Conservation (phyloP, 2,888 invertebrate genomes). For the Limnephilus marmoratus region DNA sequence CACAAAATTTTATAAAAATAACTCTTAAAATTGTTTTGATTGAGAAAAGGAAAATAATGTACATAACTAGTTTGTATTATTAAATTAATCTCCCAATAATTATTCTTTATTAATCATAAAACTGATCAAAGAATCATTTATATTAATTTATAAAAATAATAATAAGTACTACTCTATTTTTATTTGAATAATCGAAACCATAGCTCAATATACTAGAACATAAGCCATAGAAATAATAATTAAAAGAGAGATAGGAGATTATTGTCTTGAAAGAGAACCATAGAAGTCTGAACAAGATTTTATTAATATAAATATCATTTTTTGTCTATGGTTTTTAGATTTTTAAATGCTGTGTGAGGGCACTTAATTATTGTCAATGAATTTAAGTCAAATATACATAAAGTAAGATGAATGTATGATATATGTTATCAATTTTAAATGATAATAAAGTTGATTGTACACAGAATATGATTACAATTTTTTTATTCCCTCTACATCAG, state of each 20-base stretch:
- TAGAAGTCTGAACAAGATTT: conserved; percentile 57
- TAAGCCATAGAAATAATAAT: conserved; percentile 42
- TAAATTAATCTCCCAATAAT: neutral
- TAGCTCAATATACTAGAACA: conserved; percentile 35
- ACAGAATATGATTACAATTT: neutral
- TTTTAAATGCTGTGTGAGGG: conserved; percentile 27
- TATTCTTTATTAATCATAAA: neutral
- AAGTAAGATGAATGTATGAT: conserved; percentile 37
- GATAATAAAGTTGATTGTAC: conserved; percentile 54
- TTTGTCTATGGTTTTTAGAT: conserved; percentile 50
- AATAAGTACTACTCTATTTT: neutral
- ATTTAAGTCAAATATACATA: conserved; percentile 48
- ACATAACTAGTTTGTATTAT: neutral
- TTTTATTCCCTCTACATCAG: neutral
- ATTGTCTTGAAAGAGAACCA: conserved; percentile 54
- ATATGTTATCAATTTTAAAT: conserved; percentile 50
- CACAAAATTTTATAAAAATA: neutral
- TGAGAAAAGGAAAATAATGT: neutral
- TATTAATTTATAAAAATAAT: neutral
- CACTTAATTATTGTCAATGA: conserved; percentile 46
- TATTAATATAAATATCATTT: conserved; percentile 44
- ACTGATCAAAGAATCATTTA: neutral
- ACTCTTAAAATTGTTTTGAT: neutral
- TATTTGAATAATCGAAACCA: conserved; percentile 5
- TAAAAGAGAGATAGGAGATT: conserved; percentile 37